A percentile compares a stretch with the other conserved stretches of the same genome.
These are phyloP conservation scores for Muraenolepis orangiensis DNA, from an alignment of 2,797 vertebrate genomes.

Conservation along the genomic window DNA sequence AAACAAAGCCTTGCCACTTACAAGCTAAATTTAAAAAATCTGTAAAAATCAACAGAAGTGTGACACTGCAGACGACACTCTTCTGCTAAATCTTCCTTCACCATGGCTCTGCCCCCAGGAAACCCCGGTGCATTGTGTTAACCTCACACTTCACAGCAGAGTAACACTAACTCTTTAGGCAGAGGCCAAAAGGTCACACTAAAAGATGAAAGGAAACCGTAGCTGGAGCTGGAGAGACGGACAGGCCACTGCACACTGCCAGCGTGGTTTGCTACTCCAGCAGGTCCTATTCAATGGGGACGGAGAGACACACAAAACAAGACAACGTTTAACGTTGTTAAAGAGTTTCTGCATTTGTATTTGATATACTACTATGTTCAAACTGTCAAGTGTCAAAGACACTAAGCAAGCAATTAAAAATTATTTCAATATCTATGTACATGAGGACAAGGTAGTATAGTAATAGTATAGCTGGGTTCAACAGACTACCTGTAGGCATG, in stretches of 20 bases:
- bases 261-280: slow-evolving; percentile 69
- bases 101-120: slow-evolving; percentile 34
- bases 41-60: slow-evolving; percentile 39
- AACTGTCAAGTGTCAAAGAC: neutral
- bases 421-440: no score
- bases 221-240: slow-evolving; percentile 51
- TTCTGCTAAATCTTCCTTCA: slow-evolving; percentile 30
- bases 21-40: slow-evolving; percentile 2
- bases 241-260: slow-evolving; percentile 43
- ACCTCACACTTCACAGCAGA: slow-evolving; percentile 54
- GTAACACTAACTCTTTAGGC: slow-evolving; percentile 41
- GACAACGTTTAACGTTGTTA: neutral
- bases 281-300: slow-evolving; percentile 66
- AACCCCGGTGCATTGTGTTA: slow-evolving; percentile 57
- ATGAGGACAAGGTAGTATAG: no score
- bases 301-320: slow-evolving; percentile 5
- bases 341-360: neutral
- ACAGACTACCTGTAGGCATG: no score
- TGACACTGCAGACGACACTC: slow-evolving; percentile 30
- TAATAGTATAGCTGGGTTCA: no score
- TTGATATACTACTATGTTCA: neutral
- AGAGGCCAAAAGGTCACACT: slow-evolving; percentile 47
- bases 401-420: no score
- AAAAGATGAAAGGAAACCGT: slow-evolving; percentile 59
- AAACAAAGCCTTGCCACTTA: neutral